A percentile compares a stretch with the other conserved stretches of the same genome.
Evolutionary conservation across 2,113 vertebrate species (phyloP).

Genomic region (Stictonetta naevosa): DNA sequence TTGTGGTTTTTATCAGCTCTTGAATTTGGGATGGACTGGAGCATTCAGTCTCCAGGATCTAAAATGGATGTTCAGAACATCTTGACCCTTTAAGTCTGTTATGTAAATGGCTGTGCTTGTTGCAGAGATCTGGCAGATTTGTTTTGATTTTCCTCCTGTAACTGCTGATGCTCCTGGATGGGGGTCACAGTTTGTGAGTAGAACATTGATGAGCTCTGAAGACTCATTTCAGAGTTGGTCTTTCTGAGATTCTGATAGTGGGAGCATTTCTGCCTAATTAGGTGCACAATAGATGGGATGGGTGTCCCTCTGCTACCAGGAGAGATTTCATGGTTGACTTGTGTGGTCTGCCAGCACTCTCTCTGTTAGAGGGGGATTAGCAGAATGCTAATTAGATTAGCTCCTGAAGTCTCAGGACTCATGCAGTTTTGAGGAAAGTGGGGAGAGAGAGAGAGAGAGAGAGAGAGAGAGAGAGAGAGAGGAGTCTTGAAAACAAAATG

Average conservation of each 20-base stretch:
- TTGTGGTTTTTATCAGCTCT: background rate
- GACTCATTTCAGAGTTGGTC: background rate
- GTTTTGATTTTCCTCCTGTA: background rate
- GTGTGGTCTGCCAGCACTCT: background rate
- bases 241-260: background rate
- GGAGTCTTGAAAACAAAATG: background rate
- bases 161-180: background rate
- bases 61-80: background rate
- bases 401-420: background rate
- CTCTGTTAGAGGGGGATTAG: background rate
- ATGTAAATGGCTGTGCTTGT: background rate
- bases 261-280: background rate
- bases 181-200: background rate
- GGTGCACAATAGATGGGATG: background rate
- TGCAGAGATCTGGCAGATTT: background rate
- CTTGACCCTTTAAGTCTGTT: background rate
- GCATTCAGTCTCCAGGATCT: background rate
- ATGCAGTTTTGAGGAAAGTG: background rate
- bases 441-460: background rate
- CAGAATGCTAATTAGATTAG: background rate
- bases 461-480: background rate
- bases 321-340: background rate
- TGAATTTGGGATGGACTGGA: background rate
- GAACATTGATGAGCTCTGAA: background rate
- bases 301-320: background rate